phyloP scores from a whole-genome alignment of 2,113 vertebrate genomes.

The Sarotherodon lohbergeri region DNA sequence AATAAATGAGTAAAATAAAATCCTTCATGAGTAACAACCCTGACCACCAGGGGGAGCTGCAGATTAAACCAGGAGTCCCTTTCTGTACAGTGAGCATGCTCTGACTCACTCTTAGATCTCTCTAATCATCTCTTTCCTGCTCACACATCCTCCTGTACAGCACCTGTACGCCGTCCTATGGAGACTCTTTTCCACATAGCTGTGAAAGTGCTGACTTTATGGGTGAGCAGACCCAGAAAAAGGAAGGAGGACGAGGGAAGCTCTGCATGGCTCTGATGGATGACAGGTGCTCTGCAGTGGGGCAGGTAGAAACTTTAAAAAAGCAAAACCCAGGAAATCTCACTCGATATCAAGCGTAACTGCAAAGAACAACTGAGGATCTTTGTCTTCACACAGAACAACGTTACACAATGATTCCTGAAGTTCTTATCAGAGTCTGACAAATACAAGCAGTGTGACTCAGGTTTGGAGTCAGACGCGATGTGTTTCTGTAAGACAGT shows the following conservation, averaged over 20 bases:
- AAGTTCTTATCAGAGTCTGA: background rate
- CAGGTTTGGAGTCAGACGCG: rapidly evolving
- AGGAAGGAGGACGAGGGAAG: background rate
- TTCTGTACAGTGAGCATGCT: background rate
- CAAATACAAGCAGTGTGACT: background rate
- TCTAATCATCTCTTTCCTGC: background rate
- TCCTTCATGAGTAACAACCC: background rate
- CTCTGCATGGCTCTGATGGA: background rate
- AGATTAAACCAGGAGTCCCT: background rate
- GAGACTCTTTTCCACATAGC: background rate
- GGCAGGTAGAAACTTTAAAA: background rate
- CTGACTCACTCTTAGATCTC: background rate
- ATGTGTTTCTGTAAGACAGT: background rate
- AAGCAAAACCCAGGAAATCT: background rate
- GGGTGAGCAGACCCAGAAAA: background rate
- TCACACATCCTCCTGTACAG: background rate
- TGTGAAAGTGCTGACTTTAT: background rate
- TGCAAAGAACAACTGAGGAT: background rate
- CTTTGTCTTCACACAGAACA: background rate
- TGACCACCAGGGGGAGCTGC: background rate
- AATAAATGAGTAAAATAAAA: background rate
- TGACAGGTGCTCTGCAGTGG: background rate
- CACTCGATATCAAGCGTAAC: background rate
- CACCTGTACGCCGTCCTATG: background rate
- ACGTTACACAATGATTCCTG: background rate